Percentiles rank a stretch among this genome's conserved stretches.
Evolutionary conservation across 2,888 invertebrate genomes (phyloP).

Genomic region (Dolomedes plantarius): DNA sequence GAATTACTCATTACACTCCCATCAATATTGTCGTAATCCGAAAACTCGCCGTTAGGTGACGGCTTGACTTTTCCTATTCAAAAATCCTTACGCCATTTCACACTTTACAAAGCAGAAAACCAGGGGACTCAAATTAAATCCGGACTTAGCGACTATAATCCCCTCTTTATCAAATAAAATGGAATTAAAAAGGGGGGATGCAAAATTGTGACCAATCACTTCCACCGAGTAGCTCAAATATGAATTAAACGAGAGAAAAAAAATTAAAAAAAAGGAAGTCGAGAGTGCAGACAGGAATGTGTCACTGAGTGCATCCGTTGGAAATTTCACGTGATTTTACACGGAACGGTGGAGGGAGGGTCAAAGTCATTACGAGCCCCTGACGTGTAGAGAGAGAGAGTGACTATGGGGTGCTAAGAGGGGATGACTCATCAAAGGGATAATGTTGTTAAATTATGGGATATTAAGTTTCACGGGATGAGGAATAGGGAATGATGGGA

Average conservation of each 20-base stretch:
- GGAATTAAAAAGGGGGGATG: background rate
- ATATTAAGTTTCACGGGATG: background rate
- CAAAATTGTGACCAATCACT: background rate
- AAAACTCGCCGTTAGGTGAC: background rate
- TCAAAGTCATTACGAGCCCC: conserved; percentile 3
- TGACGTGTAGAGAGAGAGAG: background rate
- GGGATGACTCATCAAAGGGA: background rate
- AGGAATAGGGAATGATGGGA: background rate
- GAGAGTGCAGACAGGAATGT: conserved; percentile 4
- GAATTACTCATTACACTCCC: too few species aligned
- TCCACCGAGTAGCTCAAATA: background rate
- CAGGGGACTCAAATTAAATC: background rate
- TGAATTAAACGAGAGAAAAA: background rate
- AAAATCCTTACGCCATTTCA: background rate
- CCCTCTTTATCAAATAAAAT: conserved; percentile 11
- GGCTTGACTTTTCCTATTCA: background rate
- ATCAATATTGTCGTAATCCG: too few species aligned
- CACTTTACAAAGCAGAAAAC: conserved; percentile 2
- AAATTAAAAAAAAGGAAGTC: too few species aligned
- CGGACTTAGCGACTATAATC: conserved; percentile 23
- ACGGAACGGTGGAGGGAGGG: background rate
- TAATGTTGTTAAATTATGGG: conserved; percentile 8
- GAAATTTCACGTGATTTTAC: conserved; percentile 5
- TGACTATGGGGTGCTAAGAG: conserved; percentile 5
- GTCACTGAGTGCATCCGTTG: background rate